Evolutionary conservation across 2,888 invertebrate species (phyloP).

Genomic region (Aspidapion aeneum): DNA sequence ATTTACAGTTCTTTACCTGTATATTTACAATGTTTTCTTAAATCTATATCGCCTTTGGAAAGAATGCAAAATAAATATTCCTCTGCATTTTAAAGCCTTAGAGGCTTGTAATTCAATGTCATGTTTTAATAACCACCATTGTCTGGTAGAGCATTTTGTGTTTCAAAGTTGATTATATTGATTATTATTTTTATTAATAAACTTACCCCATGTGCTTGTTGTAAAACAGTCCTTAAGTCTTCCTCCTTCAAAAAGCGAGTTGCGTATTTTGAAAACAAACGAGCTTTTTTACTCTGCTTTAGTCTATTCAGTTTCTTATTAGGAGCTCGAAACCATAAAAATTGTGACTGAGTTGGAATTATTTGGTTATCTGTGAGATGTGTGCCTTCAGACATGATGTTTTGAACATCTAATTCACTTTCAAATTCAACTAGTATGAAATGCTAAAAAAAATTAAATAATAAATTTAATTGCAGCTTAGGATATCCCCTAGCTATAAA

Average conservation of each 20-base stretch:
- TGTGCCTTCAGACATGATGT: constrained; percentile 55
- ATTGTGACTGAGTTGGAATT: constrained; percentile 64
- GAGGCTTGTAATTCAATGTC: constrained; percentile 42
- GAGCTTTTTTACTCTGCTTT: constrained; percentile 33
- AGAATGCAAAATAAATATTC: too few relatives aligned
- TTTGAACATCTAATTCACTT: constrained; percentile 51
- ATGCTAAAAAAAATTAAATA: constrained; percentile 58
- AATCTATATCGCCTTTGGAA: too few relatives aligned
- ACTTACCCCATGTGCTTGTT: not conserved
- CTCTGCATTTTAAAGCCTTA: too few relatives aligned
- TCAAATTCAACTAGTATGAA: constrained; percentile 75
- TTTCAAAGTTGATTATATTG: too few relatives aligned
- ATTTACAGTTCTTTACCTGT: too few relatives aligned
- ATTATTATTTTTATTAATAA: too few relatives aligned
- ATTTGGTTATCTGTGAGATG: constrained; percentile 57
- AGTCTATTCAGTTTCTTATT: constrained; percentile 36
- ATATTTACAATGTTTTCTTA: too few relatives aligned
- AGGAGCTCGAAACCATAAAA: constrained; percentile 64
- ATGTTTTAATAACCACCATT: too few relatives aligned
- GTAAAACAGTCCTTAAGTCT: constrained; percentile 38
- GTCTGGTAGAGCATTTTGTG: too few relatives aligned
- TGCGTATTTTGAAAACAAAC: constrained; percentile 49
- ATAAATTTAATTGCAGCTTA: too few relatives aligned
- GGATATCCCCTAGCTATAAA: too few relatives aligned
- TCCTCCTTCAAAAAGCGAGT: constrained; percentile 47